Evolutionary conservation across 1,140 invertebrate species (phyloP).

Genomic region (Drosophila micromelanica): DNA sequence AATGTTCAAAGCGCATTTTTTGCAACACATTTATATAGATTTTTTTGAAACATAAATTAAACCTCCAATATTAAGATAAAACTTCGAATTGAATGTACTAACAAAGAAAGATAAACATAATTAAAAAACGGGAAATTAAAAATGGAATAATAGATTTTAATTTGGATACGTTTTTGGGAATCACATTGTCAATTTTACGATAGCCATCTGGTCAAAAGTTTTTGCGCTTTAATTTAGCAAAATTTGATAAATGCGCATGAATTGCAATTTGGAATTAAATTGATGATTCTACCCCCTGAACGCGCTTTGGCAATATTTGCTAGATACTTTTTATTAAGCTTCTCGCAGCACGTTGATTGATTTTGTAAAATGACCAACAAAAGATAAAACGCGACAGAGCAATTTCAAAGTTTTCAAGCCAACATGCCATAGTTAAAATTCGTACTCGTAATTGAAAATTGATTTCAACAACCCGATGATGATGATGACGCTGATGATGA

Average conservation of each 20-base stretch:
- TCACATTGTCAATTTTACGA: neutral
- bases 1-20: neutral
- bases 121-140: neutral
- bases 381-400: conserved; percentile 33
- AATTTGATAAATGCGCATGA: conserved; percentile 63
- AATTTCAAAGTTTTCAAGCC: conserved; percentile 56
- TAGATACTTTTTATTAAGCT: conserved; percentile 27
- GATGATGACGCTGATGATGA: conserved; percentile 10
- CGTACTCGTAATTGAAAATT: conserved; percentile 72
- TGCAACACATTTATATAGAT: neutral
- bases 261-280: conserved; percentile 79
- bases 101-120: neutral
- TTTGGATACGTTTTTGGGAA: neutral
- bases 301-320: conserved; percentile 41
- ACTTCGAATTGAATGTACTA: neutral
- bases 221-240: conserved; percentile 39
- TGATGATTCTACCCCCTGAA: conserved; percentile 48
- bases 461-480: conserved; percentile 47
- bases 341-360: conserved; percentile 60
- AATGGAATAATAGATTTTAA: conserved; percentile 1
- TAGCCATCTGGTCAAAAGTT: conserved; percentile 18
- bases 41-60: neutral
- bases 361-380: conserved; percentile 63
- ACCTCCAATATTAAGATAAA: neutral
- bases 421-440: conserved; percentile 54